Base-by-base conservation (phyloP, 1,140 invertebrate species). In the Calycopis cecrops region DNA sequence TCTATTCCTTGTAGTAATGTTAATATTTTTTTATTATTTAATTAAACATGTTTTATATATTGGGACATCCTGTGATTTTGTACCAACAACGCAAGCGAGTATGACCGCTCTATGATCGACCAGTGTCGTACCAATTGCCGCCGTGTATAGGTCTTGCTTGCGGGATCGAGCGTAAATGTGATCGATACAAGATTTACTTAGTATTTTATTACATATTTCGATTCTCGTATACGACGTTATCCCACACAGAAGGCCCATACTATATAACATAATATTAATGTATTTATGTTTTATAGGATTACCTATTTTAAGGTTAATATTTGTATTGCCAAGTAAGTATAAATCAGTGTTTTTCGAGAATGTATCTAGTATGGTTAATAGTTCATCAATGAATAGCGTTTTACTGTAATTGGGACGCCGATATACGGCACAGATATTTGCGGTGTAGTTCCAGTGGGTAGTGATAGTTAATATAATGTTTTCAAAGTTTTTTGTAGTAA, bases 121-220 rank as follows among this genome's bases (percentile, higher is more conserved):
- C 6, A 28, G 21, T 28, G 21, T 28, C 21, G 21, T 6, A 28
- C 21, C 21, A 33, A 58, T 12, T 28, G 50, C 57, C 9, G n/a
- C 57, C 7, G 57, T 38, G 44, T 28, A 58, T 28, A 28, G 21
- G 21, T 55, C 49, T 48, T 48, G 18, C 48, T 35, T 11, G 2
- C 14, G 33, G 49, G 59, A 52, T 52, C 54, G 28, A 11, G 54
- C 59, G 18, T 47, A 60, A 17, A 60, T 60, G 9, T 60, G 59
- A 49, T 60, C 59, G 11, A 60, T 60, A 12, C 49, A 56, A 14
- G 49, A 17, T 56, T 56, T 50, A 34, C 35, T 57, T 21, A 55
- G 14, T 42, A 14, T 17, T 11, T 28, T 10, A 2, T 17, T 38
- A 9, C n/a, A 18, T 7, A 35, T 6, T 38, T 18, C 50, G 17